Base-by-base conservation (phyloP, 1,140 invertebrate species). In the Papilio machaon region DNA sequence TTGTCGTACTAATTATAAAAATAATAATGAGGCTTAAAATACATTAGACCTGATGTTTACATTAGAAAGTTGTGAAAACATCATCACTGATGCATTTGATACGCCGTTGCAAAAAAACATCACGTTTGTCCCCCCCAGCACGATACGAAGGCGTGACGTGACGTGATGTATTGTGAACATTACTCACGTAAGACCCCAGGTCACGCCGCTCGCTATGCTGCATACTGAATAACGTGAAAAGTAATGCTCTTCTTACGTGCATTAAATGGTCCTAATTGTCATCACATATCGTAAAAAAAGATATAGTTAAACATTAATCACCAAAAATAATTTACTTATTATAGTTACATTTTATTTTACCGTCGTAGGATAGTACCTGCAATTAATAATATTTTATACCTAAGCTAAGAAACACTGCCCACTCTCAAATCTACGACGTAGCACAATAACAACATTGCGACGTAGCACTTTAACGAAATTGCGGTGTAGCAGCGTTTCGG, bases 111-210 rank as follows among this genome's bases (percentile, higher is more conserved):
- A 17, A 58, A 17, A 58, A 58, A 58, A 58, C 54, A 58, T 58
- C 54, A 58, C 54, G 54, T 58, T 13, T 58, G n/a, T 43, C 23
- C 23, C 23, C n/a, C 54, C 54, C 54, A 17, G 54, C n/a, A 19
- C 54, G 54, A 10, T n/a, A 58, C 54, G n/a, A n/a, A 8, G 13
- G 23, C 23, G 30, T 70, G 64, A 35, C 64, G 64, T 67, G 60
- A 67, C 60, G 60, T 70, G 64, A 70, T 23, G 64, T 67, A 67
- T 67, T 30, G 64, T 67, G 30, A 67, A 30, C 64, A 67, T 67
- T 35, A 15, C 64, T 67, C 64, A 67, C 64, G 23, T 67, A 30
- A 11, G 23, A 67, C 64, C 11, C 11, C 23, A 67, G 30, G 10
- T 67, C 30, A 23, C 23, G 4, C 11, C 23, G 13, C 8, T 15